Evolutionary conservation across 2,888 invertebrate genomes (phyloP).

Genomic region (Drosophila paucipuncta): DNA sequence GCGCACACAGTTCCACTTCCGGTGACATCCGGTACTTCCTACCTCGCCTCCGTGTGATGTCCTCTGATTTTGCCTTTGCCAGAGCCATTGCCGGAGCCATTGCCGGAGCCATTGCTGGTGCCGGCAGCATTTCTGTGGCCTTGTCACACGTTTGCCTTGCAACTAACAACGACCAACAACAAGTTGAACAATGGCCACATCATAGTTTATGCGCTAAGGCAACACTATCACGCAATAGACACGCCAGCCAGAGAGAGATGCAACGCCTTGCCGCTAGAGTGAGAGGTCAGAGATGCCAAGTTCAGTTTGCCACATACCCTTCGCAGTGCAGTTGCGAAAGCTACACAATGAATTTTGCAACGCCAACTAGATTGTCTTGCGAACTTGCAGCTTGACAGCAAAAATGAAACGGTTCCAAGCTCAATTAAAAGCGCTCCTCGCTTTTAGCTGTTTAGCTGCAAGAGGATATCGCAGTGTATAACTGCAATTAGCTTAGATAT

Average conservation of each 20-base stretch:
- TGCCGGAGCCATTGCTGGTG: constrained; percentile 31
- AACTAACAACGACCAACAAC: constrained; percentile 59
- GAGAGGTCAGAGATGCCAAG: constrained; percentile 25
- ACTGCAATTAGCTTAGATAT: too few species aligned
- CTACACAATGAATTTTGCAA: constrained; percentile 6
- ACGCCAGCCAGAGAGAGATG: constrained; percentile 25
- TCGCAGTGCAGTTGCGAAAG: constrained; percentile 3
- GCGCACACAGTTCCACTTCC: constrained; percentile 70
- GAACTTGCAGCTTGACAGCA: neutral
- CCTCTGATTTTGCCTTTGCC: constrained; percentile 19
- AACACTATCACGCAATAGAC: constrained; percentile 64
- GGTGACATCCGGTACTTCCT: constrained; percentile 79
- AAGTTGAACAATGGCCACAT: constrained; percentile 56
- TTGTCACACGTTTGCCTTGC: constrained; percentile 73
- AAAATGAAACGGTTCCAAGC: neutral
- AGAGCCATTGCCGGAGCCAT: neutral
- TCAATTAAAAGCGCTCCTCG: neutral
- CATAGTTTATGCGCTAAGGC: constrained; percentile 70
- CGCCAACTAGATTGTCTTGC: neutral
- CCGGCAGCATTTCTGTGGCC: constrained; percentile 71
- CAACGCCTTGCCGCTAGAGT: neutral
- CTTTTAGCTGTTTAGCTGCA: neutral
- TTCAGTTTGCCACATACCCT: constrained; percentile 46
- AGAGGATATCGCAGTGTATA: neutral
- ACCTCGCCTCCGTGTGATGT: constrained; percentile 35